Conservation (phyloP, 2,113 vertebrate species). For the Passer domesticus region DNA sequence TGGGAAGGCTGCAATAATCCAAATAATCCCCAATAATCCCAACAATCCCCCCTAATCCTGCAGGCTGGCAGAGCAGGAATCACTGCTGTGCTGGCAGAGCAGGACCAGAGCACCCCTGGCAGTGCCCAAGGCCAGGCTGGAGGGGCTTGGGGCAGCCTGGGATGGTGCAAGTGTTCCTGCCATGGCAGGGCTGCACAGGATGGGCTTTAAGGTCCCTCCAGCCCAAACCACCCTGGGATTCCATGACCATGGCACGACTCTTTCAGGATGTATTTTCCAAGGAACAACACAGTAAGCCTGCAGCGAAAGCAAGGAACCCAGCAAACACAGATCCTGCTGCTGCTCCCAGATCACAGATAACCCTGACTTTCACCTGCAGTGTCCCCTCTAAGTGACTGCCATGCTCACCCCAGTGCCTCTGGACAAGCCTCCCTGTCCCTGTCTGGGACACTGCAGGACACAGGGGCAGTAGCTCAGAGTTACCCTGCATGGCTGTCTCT, state of each 20-base stretch:
- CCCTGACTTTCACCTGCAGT: accelerated
- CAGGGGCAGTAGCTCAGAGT: not conserved
- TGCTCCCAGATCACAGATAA: not conserved
- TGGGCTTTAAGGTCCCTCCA: not conserved
- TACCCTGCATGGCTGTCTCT: accelerated
- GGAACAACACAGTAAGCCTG: not conserved
- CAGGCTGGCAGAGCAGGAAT: too few species aligned
- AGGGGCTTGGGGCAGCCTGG: not conserved
- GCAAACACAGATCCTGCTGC: not conserved
- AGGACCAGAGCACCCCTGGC: not conserved
- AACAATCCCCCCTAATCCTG: not conserved
- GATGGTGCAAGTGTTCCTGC: accelerated
- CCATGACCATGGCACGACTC: accelerated
- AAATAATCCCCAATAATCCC: not conserved
- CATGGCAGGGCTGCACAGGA: accelerated
- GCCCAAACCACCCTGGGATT: not conserved
- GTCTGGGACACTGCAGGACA: accelerated
- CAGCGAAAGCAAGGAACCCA: not conserved
- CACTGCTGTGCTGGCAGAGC: not conserved
- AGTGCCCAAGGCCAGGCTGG: not conserved
- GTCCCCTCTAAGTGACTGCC: not conserved
- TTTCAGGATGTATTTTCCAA: not conserved
- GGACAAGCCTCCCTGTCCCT: accelerated
- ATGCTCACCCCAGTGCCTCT: not conserved
- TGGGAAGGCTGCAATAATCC: not conserved